Evolutionary conservation across 2,888 invertebrate genomes (phyloP).

Genomic region (Eupithecia exiguata): DNA sequence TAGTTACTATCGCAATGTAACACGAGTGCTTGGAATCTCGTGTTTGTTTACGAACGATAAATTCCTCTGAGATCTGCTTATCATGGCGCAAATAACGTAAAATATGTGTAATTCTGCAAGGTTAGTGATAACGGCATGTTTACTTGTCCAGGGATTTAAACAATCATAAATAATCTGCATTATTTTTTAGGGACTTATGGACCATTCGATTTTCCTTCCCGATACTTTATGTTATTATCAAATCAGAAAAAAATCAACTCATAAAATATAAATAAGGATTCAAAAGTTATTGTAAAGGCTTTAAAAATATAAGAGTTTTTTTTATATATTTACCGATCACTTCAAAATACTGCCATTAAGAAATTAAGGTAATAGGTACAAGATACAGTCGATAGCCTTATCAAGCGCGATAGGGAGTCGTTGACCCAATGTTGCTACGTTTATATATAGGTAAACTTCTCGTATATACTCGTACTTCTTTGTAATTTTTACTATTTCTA

Average conservation of each 20-base stretch:
- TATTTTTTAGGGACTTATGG: background rate
- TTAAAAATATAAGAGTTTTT: background rate
- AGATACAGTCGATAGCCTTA: conserved; percentile 54
- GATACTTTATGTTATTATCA: background rate
- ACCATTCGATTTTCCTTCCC: background rate
- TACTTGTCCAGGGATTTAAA: conserved; percentile 19
- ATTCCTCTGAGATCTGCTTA: conserved; percentile 32
- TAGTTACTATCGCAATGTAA: conserved; percentile 17
- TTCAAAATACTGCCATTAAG: conserved; percentile 44
- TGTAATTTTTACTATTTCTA: background rate
- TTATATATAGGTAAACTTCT: background rate
- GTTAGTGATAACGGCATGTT: conserved; percentile 43
- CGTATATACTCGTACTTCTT: background rate
- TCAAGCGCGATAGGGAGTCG: conserved; percentile 56
- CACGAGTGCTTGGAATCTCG: conserved; percentile 19
- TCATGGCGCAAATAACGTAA: conserved; percentile 41
- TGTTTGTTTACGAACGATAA: conserved; percentile 42
- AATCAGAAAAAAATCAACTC: background rate
- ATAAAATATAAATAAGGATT: background rate
- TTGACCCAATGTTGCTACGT: conserved; percentile 45
- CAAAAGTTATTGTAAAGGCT: too few relatives aligned
- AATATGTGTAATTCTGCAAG: conserved; percentile 48
- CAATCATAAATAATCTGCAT: background rate
- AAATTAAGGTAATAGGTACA: conserved; percentile 62
- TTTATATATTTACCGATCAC: background rate